These are phyloP conservation scores for Bufotes viridis DNA, from an alignment of 2,797 vertebrate genomes.

Conservation along the genomic window DNA sequence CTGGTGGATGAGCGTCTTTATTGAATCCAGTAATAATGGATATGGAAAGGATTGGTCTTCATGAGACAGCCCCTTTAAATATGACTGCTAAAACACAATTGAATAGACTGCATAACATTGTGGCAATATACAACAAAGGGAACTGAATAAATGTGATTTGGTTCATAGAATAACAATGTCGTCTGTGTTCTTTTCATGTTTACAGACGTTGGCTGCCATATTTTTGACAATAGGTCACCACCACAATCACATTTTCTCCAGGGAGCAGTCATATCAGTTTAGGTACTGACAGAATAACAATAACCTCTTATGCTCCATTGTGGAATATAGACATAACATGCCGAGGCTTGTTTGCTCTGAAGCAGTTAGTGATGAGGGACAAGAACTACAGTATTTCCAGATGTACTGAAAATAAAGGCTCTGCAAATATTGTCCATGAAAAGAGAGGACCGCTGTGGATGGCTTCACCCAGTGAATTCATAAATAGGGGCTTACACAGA, in stretches of 20 bases:
- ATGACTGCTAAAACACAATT: neutral
- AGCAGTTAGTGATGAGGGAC: neutral
- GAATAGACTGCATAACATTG: neutral
- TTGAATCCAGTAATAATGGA: neutral
- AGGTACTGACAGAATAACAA: conserved; percentile 14
- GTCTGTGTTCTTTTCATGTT: neutral
- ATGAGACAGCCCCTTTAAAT: neutral
- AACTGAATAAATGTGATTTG: neutral
- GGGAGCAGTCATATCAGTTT: neutral
- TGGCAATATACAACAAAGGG: neutral
- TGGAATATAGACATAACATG: conserved; percentile 14
- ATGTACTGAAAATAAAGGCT: neutral
- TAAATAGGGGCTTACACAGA: neutral
- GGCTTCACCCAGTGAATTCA: neutral
- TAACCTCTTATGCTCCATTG: neutral
- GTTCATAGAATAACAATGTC: neutral
- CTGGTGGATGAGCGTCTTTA: neutral
- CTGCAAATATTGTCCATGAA: neutral
- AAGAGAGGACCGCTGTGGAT: neutral
- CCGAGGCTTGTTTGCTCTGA: neutral
- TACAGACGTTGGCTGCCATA: conserved; percentile 15
- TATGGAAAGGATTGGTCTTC: neutral
- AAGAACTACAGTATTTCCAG: neutral
- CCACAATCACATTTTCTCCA: neutral
- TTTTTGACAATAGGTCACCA: conserved; percentile 8